Evolutionary conservation across 2,113 vertebrate genomes (phyloP), one percentile per base, ranked within the genome.

Genomic region (Chaenogobius annularis): DNA sequence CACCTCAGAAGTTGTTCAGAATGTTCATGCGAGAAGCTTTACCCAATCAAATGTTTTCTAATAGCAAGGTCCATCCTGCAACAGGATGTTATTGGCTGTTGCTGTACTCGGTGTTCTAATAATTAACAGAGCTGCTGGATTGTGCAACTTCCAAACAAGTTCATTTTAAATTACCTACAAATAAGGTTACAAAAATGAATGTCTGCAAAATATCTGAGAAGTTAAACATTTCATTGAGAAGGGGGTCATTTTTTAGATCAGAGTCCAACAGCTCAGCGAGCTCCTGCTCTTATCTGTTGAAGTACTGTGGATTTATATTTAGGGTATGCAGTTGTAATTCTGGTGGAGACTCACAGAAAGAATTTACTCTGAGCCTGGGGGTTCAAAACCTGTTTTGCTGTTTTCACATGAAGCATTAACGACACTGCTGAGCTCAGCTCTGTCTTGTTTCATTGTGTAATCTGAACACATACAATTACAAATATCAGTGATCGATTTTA

Each of bases 321-420:
- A 40, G 31, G 17, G 35, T 1, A 10, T 19, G 15, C 19, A 19
- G 10, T 43, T 63, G 19, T 15, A 37, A 62, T 43, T 63, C 61
- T 43, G 61, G 9, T n/a, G 35, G 61, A 43, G 7, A 37, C 37
- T 59, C 56, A 10, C 12, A 59, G 26, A 17, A 35, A 61, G 61
- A 40, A 63, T 63, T 43, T 43, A 35, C 61, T 37, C 19, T 40
- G 61, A 63, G 61, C 61, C 61, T 63, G 61, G 19, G 61, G 61
- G 35, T 37, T 40, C 15, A n/a, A 63, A 40, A 10, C 61, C 35
- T 43, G 61, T 63, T 63, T 31, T 31, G 8, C 14, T 40, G 35
- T 63, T 43, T 63, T 20, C 17, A 20, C 61, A 43, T 61, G 9
- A 63, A 63, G 12, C 61, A 63, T 40, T n/a, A 19, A 17, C 61